phyloP scores from a whole-genome alignment of 1,140 invertebrate genomes.

The Drosophila kanapiae region DNA sequence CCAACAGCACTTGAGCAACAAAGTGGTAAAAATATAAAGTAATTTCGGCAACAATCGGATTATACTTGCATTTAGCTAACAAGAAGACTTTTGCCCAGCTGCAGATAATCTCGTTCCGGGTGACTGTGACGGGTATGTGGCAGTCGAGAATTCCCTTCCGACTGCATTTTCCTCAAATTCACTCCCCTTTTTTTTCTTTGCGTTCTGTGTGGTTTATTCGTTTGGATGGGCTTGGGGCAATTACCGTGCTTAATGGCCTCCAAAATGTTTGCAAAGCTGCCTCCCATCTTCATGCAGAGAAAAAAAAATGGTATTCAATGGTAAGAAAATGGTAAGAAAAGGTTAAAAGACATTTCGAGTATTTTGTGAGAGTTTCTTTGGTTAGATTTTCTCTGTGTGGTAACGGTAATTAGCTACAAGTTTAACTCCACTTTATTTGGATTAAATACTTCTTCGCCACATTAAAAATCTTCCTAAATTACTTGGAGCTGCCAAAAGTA shows the following conservation, averaged over 20 bases:
- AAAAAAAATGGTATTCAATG: not conserved
- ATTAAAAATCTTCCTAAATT: too few relatives aligned
- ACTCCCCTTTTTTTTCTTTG: constrained; percentile 1
- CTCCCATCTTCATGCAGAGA: constrained; percentile 2
- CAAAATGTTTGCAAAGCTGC: constrained; percentile 34
- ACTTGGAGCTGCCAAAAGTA: too few relatives aligned
- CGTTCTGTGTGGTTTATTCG: constrained; percentile 66
- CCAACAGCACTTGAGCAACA: constrained; percentile 1
- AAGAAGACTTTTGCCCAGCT: constrained; percentile 11
- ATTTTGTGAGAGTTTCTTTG: not conserved
- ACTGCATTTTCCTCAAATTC: constrained; percentile 20
- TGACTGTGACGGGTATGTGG: constrained; percentile 33
- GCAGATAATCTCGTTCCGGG: constrained; percentile 19
- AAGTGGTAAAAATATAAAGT: constrained; percentile 24
- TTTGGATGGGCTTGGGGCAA: constrained; percentile 64
- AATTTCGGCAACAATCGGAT: constrained; percentile 31
- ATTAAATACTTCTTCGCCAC: too few relatives aligned
- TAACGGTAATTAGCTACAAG: not conserved
- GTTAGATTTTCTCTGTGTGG: not conserved
- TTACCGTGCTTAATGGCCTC: constrained; percentile 63
- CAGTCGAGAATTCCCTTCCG: constrained; percentile 32
- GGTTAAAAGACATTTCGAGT: not conserved
- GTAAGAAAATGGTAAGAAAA: too few relatives aligned
- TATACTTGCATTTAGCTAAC: constrained; percentile 23
- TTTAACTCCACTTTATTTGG: not conserved